Base-by-base conservation (phyloP, 2,797 vertebrate genomes). In the Eulemur mongoz region DNA sequence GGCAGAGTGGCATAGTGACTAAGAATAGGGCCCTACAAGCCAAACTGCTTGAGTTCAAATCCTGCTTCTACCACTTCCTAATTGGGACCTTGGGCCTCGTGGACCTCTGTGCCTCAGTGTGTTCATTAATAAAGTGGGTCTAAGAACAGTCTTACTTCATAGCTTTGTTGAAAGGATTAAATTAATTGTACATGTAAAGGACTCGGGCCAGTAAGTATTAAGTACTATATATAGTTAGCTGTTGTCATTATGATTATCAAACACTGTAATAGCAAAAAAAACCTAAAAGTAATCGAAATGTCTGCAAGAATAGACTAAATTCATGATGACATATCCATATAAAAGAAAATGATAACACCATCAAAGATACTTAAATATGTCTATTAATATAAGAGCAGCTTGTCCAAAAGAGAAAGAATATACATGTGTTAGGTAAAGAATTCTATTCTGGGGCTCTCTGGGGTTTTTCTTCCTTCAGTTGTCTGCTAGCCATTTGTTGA, bases 221-320 rank as follows among this genome's bases (percentile, higher is more conserved):
- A 86, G 20, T 52, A 79, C 1, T 50, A 0, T 12, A n/a, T 20
- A 87, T 30, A 72, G 32, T 75, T 94, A 80, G 23, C 27, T 57
- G 5, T 54, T 76, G 27, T 45, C 43, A 70, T 52, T 2, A 40
- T n/a, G 35, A 76, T 50, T 84, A 89, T 67, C 35, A 91, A 86
- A 80, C 9, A 63, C 14, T 23, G 23, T 81, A 45, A 86, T 38
- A 96, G 45, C 50, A 59, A 83, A 92, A 45, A 12, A 90, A 90
- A 83, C 82, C 86, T 94, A 45, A 76, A 95, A 96, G 80, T 59
- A 89, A 83, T 27, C 67, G 48, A 67, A 89, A 70, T 15, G 67
- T n/a, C 18, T 81, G 40, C 10, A 59, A 89, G 75, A 84, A 81
- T 0, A 84, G 52, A 73, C 70, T 25, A 32, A 81, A 93, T 61